These are phyloP conservation scores for Pseudolycoriella hygida DNA, from an alignment of 2,888 invertebrate genomes.

Conservation along the genomic window DNA sequence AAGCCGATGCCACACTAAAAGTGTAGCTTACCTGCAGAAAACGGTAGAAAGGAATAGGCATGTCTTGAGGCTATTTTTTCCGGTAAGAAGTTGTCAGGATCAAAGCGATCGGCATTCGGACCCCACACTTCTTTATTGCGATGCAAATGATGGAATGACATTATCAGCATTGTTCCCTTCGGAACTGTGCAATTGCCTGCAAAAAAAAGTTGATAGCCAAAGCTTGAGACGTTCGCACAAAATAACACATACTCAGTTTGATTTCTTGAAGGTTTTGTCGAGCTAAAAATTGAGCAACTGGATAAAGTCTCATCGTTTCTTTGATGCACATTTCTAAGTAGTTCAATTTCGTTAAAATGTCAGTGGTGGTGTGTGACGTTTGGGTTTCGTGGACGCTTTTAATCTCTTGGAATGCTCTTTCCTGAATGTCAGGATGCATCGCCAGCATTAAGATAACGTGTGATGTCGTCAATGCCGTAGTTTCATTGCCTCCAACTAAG, in stretches of 20 bases:
- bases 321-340: conserved; percentile 5
- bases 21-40: conserved; percentile 4
- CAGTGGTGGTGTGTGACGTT: neutral
- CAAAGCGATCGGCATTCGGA: conserved; percentile 7
- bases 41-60: conserved; percentile 9
- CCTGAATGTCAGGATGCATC: conserved; percentile 5
- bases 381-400: neutral
- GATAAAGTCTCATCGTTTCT: conserved; percentile 6
- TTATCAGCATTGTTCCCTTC: conserved; percentile 7
- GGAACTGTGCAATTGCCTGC: conserved; percentile 6
- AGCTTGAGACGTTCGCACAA: neutral
- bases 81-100: conserved; percentile 10
- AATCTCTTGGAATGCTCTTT: conserved; percentile 1
- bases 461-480: neutral
- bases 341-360: neutral
- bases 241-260: neutral
- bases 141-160: conserved; percentile 7
- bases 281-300: conserved; percentile 3
- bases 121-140: conserved; percentile 8
- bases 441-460: conserved; percentile 5
- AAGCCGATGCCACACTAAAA: too few relatives aligned
- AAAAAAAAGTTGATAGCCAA: neutral
- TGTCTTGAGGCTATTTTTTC: conserved; percentile 8
- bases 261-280: neutral
- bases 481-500: conserved; percentile 5